Base-by-base conservation (phyloP, 2,797 vertebrate species). In the Sebastes taczanowskii region DNA sequence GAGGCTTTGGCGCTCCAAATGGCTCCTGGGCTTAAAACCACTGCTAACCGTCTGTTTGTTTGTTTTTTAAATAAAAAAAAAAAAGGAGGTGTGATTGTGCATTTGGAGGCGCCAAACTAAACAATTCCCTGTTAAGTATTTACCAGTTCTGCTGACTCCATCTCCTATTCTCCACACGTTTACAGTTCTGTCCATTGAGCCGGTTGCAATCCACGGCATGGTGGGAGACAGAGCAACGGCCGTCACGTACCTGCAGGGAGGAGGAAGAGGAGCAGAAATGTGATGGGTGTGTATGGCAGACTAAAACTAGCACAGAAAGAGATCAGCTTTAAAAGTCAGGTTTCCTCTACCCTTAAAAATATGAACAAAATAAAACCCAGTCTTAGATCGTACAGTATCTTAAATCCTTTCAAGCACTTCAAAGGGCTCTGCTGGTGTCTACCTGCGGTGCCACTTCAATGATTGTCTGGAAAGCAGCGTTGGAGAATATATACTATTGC, bases 181-280 rank as follows among this genome's bases (percentile, higher is more conserved):
- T 62, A 97, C 96, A 0, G 93, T 96, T 93, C 97, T 97, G 93
- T 98, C 98, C 97, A 97, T 97, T 66, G 97, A 98, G 74, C 97
- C 97, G 2, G 96, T 97, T 62, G 97, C 97, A 83, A 98, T 95
- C 88, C 97, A 94, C 27, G 93, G 94, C 78, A 86, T 83, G 81
- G 9, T 83, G 30, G 95, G 96, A 85, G 97, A 97, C 90, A 97
- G 93, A 16, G 95, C 96, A 80, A 97, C 97, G 1, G 97, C 93
- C 7, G 98, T 97, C 90, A 98, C 97, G 10, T 97, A 98, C 76
- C 97, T 99, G 90, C 56, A 55, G 69, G 82, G 66, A 56, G 55
- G 71, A 80, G 49, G 72, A 60, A 29, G 66, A 53, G 70, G 13
- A 61, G 58, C 9, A 62, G 70, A 34, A 55, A 78, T 49, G 52